Conservation (phyloP, 2,888 invertebrate species). For the Hanleya hanleyi region DNA sequence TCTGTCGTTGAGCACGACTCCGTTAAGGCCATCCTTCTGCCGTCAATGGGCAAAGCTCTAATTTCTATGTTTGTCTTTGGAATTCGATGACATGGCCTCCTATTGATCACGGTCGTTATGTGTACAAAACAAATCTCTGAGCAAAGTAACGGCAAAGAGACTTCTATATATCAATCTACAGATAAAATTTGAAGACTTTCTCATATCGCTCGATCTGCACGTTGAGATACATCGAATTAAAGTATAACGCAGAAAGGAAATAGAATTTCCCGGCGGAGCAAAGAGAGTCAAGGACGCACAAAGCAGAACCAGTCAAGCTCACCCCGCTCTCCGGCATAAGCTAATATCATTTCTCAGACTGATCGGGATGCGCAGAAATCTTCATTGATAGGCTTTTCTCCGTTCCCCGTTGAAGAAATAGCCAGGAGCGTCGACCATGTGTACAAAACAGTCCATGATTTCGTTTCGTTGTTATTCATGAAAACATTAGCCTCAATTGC, state of each 20-base stretch:
- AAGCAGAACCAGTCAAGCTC: background rate
- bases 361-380: too few species aligned
- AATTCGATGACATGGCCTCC: conserved; percentile 3
- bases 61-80: conserved; percentile 5
- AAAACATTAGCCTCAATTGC: conserved; percentile 10
- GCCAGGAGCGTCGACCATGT: background rate
- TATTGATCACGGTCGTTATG: background rate
- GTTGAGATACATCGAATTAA: background rate
- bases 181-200: background rate
- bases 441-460: background rate
- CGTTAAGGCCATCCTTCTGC: background rate
- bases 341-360: conserved; percentile 1
- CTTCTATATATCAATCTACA: background rate
- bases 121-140: conserved; percentile 8
- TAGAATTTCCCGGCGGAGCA: conserved; percentile 1
- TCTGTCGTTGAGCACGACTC: background rate
- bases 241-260: background rate
- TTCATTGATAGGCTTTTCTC: background rate
- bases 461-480: conserved; percentile 6
- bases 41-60: background rate
- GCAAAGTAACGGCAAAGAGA: conserved; percentile 3
- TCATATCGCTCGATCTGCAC: background rate
- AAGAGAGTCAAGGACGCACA: background rate
- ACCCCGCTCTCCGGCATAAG: background rate
- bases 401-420: background rate